Base-by-base conservation (phyloP, 2,113 vertebrate species). In the Athene noctua region DNA sequence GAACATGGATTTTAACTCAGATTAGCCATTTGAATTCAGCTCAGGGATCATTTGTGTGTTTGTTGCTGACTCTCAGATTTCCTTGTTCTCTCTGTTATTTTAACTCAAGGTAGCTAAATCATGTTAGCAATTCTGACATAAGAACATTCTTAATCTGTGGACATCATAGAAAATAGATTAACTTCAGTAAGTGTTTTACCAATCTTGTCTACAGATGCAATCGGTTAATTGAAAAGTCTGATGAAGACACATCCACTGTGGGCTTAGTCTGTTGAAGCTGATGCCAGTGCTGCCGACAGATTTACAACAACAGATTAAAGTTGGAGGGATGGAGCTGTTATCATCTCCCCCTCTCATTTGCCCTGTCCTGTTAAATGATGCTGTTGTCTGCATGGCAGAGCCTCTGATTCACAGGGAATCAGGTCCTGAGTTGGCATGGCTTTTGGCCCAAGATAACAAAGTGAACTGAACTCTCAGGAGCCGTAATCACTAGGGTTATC, bases 271-370 rank as follows among this genome's bases (percentile, higher is more conserved):
- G 49, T 26, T 82, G 90, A 75, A 87, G 62, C 34, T 82, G 54
- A 21, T 93, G 66, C 78, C 49, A 58, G 36, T 40, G 44, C 73
- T 91, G 80, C 91, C 91, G 89, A 61, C 70, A 89, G 66, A 94
- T 95, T 91, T 96, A 81, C 80, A 87, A 22, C 40, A 57, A 10
- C 26, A 34, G 10, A 77, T 91, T 75, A 49, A 95, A 91, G 27
- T 21, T 89, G 84, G 40, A 82, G 91, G 80, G 70, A 91, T 95
- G 44, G 62, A 90, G 62, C 63, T 92, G 70, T 91, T 95, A 34
- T 18, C 59, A 66, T 79, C 18, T 74, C 9, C 15, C 10, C 5
- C 22, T 85, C 66, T 75, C 40, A 14, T 47, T 82, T 94, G 52
- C 46, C 54, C 42, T 91, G 44, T 65, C 49, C 70, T 87, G 40